Evolutionary conservation across 2,888 invertebrate species (phyloP), one percentile per base, ranked within the genome.

Genomic region (Eugnorisma glareosa): DNA sequence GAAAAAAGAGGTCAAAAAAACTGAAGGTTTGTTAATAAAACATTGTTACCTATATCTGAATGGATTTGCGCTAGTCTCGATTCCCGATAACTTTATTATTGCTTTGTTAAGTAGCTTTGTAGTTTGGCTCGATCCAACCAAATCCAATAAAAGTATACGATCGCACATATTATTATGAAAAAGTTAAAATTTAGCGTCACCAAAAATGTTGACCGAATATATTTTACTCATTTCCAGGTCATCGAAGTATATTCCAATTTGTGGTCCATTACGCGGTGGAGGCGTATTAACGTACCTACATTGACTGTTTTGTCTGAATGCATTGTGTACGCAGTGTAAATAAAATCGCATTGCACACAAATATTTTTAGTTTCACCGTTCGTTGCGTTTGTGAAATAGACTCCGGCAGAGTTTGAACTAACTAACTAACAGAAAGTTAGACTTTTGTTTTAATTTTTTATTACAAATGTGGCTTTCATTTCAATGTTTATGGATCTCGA

Each of bases 351-450:
- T 57, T 68, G 71, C 18, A 57, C n/a, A 40, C 48, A 28, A 40
- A 18, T 57, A 59, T 21, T 79, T 71, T 43, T n/a, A 61, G 63
- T 81, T 85, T 48, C 35, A 69, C 24, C 35, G 67, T 66, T 31
- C 54, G 71, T 48, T 66, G 54, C 40, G 37, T 35, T n/a, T 40
- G 37, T 72, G n/a, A 66, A 74, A 72, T 69, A 61, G 24, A 61
- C 67, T 67, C 74, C 28, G 35, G 21, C 11, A 67, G 67, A 67
- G 73, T 75, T 85, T 35, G 37, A 61, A 43, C 37, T 43, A n/a
- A n/a, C n/a, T n/a, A n/a, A n/a, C n/a, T n/a, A n/a, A 24, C 59
- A 57, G 43, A 71, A 67, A 72, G 63, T 74, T 85, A 13, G n/a
- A 68, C 59, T 66, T 68, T 69, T 68, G 51, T 84, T 74, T 68